phyloP scores from a whole-genome alignment of 2,113 vertebrate species.

The Stictonetta naevosa region DNA sequence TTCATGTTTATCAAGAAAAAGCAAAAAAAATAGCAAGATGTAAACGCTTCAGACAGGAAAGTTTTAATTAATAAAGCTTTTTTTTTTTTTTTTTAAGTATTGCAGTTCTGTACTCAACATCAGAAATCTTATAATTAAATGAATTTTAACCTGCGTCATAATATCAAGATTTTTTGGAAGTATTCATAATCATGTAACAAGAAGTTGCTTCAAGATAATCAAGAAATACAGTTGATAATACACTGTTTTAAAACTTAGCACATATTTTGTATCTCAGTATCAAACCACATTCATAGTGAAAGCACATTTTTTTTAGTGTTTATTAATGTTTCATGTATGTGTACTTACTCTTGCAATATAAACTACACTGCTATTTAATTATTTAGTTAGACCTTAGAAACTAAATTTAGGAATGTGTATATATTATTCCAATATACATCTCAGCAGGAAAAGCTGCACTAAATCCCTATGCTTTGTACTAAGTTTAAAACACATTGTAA shows the following conservation, averaged over 20 bases:
- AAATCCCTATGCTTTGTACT: not conserved
- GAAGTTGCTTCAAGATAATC: not conserved
- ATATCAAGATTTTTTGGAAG: not conserved
- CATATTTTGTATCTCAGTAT: not conserved
- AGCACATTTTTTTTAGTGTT: not conserved
- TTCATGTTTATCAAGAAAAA: not conserved
- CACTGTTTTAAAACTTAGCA: not conserved
- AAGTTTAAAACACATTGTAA: not conserved
- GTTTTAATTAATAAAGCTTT: not conserved
- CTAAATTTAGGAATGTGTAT: not conserved
- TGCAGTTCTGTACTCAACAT: not conserved
- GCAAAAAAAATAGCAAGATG: not conserved
- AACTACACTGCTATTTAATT: not conserved
- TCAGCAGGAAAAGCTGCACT: not conserved
- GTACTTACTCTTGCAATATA: not conserved
- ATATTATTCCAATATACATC: not conserved
- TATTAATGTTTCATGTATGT: not conserved
- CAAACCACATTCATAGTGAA: not conserved
- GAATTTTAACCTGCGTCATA: not conserved
- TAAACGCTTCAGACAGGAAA: not conserved
- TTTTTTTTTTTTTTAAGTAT: not conserved
- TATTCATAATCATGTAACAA: not conserved
- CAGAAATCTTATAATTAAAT: not conserved
- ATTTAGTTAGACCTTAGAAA: not conserved
- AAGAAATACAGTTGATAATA: not conserved